phyloP scores from a whole-genome alignment of 1,140 invertebrate genomes.

The Leptonema lineaticorne region DNA sequence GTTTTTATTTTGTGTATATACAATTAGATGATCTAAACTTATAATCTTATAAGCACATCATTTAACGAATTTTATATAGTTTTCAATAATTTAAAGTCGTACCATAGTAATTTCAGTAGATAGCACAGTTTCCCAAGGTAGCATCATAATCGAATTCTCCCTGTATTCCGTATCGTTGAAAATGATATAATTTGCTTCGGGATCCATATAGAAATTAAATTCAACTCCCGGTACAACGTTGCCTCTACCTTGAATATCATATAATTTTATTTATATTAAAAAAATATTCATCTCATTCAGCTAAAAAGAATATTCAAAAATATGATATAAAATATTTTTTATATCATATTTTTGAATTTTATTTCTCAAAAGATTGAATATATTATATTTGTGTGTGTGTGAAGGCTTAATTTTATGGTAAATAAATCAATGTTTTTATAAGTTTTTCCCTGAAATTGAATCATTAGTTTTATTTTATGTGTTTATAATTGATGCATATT shows the following conservation, averaged over 20 bases:
- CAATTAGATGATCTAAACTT: not conserved
- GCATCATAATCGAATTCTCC: slow-evolving; percentile 43
- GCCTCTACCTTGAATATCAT: slow-evolving; percentile 46
- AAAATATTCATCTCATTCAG: too few species aligned
- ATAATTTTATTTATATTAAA: not conserved
- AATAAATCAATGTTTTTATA: too few species aligned
- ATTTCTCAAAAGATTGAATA: not conserved
- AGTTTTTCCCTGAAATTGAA: too few species aligned
- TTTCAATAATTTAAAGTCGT: slow-evolving; percentile 12
- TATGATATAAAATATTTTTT: too few species aligned
- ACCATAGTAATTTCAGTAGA: slow-evolving; percentile 44
- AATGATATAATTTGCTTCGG: slow-evolving; percentile 62
- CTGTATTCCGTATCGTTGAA: slow-evolving; percentile 49
- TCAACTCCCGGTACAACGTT: slow-evolving; percentile 58
- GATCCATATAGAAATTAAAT: slow-evolving; percentile 68
- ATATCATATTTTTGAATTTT: not conserved
- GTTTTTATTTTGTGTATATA: not conserved
- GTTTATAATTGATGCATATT: too few species aligned
- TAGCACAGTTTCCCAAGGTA: slow-evolving; percentile 54
- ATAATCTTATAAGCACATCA: not conserved
- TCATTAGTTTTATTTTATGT: too few species aligned
- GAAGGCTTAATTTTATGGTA: too few species aligned
- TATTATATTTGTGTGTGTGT: too few species aligned
- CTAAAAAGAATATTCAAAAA: too few species aligned
- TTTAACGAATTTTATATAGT: not conserved